These are phyloP conservation scores for Empis livida DNA, from an alignment of 2,888 invertebrate genomes.

Conservation along the genomic window DNA sequence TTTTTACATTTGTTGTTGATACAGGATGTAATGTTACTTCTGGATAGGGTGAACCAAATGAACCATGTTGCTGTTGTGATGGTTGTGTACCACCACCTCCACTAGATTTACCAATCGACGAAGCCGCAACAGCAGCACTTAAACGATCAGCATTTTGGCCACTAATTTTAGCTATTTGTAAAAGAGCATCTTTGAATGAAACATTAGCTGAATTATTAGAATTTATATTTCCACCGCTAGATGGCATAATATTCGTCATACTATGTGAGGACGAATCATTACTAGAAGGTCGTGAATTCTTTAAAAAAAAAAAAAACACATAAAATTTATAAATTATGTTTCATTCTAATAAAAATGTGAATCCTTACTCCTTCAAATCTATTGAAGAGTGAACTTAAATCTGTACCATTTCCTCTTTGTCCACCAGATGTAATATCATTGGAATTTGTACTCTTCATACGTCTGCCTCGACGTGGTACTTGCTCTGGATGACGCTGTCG, in stretches of 20 bases:
- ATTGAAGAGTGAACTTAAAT: neutral
- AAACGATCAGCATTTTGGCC: constrained; percentile 10
- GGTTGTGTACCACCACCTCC: constrained; percentile 9
- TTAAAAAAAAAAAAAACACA: constrained; percentile 5
- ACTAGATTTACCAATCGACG: constrained; percentile 8
- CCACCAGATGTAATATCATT: neutral
- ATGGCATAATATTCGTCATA: constrained; percentile 30
- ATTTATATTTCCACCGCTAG: constrained; percentile 16
- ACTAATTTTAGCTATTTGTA: constrained; percentile 55
- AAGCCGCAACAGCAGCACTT: constrained; percentile 7
- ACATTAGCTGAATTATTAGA: constrained; percentile 25
- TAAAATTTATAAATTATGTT: too few relatives aligned
- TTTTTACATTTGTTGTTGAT: constrained; percentile 22
- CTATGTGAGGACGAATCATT: constrained; percentile 39
- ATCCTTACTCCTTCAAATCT: neutral
- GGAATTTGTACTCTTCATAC: constrained; percentile 37
- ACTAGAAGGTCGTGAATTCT: constrained; percentile 36
- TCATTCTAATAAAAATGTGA: neutral
- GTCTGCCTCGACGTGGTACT: constrained; percentile 52
- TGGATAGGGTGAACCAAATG: constrained; percentile 45
- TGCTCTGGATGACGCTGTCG: constrained; percentile 62
- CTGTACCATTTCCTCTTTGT: neutral
- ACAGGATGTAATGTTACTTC: constrained; percentile 70
- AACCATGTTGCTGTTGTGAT: neutral
- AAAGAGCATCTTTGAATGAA: constrained; percentile 58